phyloP scores from a whole-genome alignment of 2,113 vertebrate species.

The Motacilla tschutschensis region DNA sequence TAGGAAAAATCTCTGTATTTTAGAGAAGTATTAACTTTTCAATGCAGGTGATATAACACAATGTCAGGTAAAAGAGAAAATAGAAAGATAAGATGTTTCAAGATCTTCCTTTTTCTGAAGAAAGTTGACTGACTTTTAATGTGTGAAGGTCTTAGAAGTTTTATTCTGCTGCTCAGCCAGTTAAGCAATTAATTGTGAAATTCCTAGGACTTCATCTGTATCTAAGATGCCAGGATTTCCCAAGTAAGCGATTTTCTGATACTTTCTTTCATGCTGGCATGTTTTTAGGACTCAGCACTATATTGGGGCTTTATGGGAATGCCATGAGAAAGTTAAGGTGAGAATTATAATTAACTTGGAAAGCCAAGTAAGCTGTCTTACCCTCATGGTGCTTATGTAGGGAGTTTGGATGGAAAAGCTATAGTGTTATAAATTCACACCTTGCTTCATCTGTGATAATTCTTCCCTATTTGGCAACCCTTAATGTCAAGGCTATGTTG shows the following conservation, averaged over 20 bases:
- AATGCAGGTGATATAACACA: background rate
- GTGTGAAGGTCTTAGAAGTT: background rate
- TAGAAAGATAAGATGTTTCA: background rate
- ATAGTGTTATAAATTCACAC: background rate
- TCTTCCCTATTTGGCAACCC: background rate
- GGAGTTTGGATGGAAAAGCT: background rate
- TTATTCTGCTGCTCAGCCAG: background rate
- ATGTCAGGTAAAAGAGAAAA: background rate
- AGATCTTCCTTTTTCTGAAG: background rate
- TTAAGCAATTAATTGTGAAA: background rate
- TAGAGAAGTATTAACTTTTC: background rate
- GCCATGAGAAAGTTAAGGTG: background rate
- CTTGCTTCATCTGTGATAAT: background rate
- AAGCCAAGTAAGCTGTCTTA: background rate
- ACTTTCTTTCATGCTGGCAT: background rate
- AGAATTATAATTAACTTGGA: background rate
- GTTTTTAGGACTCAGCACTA: background rate
- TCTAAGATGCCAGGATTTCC: background rate
- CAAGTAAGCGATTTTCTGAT: background rate
- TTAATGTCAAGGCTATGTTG: background rate
- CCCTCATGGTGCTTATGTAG: background rate
- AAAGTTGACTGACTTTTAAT: background rate
- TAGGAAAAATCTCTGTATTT: background rate
- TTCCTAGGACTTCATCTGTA: too few relatives aligned
- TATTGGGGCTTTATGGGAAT: background rate